These are phyloP conservation scores for Lampris incognitus DNA, from an alignment of 2,113 vertebrate genomes.

Conservation along the genomic window DNA sequence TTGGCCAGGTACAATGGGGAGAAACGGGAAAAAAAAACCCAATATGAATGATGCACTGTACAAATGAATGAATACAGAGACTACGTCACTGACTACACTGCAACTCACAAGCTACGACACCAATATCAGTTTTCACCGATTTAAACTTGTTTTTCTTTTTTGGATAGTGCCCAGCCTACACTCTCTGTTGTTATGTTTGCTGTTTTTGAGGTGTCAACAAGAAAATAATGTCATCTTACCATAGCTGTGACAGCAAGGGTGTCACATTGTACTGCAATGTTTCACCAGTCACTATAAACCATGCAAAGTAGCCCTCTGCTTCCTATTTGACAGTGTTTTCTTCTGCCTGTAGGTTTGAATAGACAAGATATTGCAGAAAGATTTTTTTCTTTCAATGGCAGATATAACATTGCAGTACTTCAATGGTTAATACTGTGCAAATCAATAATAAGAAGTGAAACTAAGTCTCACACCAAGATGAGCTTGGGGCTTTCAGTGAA, in stretches of 20 bases:
- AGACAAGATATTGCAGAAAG: too few species aligned
- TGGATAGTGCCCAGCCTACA: too few species aligned
- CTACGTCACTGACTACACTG: not conserved
- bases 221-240: too few species aligned
- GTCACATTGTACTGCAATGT: not conserved
- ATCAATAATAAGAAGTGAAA: conserved; percentile 74
- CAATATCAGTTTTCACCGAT: too few species aligned
- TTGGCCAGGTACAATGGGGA: not conserved
- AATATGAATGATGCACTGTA: too few species aligned
- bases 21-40: too few species aligned
- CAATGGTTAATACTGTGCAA: conserved; percentile 45
- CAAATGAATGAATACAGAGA: not conserved
- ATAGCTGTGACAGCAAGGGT: not conserved
- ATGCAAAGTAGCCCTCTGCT: not conserved
- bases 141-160: too few species aligned
- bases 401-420: not conserved
- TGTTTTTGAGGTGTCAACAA: too few species aligned
- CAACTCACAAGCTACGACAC: too few species aligned
- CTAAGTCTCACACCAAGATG: conserved; percentile 36
- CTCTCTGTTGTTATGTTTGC: too few species aligned
- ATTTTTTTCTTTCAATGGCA: not conserved
- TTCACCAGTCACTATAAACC: not conserved
- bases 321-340: too few species aligned
- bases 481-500: conserved; percentile 54
- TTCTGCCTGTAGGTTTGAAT: too few species aligned